These are phyloP conservation scores for Nannospalax galili DNA, from an alignment of 2,113 vertebrate species.

Conservation along the genomic window DNA sequence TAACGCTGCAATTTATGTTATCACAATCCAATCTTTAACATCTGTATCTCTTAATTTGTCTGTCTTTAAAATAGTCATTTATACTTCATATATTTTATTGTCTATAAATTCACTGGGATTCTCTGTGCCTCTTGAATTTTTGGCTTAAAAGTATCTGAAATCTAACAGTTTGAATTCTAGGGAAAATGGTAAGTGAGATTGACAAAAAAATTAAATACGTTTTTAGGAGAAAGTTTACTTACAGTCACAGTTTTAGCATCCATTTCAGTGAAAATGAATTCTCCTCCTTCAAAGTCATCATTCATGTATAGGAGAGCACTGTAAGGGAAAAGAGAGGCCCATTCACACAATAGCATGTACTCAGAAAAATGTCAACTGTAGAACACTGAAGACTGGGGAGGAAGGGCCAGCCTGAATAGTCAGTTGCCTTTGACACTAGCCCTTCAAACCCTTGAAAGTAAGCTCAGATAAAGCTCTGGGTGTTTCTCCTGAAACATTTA, in stretches of 20 bases:
- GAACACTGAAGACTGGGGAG: not conserved
- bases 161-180: not conserved
- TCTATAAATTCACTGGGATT: not conserved
- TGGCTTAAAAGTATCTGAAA: conserved; percentile 30
- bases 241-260: conserved; percentile 98
- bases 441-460: not conserved
- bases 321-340: not conserved
- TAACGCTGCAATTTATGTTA: not conserved
- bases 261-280: conserved; percentile 98
- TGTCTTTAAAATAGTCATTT: not conserved
- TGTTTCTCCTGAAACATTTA: not conserved
- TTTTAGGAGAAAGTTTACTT: conserved; percentile 68
- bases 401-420: not conserved
- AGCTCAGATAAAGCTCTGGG: not conserved
- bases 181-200: conserved; percentile 6
- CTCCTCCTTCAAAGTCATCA: conserved; percentile 96
- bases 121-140: not conserved
- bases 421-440: not conserved
- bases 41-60: not conserved
- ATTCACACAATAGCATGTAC: not conserved
- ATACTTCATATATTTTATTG: not conserved
- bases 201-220: not conserved
- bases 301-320: conserved; percentile 98
- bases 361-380: accelerated
- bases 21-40: not conserved